Base-by-base conservation (phyloP, 1,140 invertebrate genomes). In the Pentalonia nigronervosa region DNA sequence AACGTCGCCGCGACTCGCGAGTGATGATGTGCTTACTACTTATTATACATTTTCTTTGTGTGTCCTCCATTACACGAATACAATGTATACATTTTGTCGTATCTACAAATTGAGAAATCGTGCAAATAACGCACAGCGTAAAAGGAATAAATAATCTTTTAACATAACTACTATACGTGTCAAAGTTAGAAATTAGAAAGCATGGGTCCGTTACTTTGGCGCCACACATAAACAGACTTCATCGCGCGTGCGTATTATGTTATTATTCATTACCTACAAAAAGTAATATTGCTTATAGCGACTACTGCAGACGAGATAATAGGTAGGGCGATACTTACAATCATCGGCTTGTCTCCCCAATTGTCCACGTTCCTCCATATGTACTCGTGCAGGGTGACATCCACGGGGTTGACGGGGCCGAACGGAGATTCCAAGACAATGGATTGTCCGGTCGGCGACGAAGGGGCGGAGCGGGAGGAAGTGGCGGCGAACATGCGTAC, bases 321-420 rank as follows among this genome's bases (percentile, higher is more conserved):
- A 76, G 67, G 30, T 50, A 34, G 30, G n/a, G 11, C 17, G 4
- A n/a, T 76, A 96, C 96, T 96, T 95, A 96, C 96, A 94, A 96
- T 95, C 93, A 95, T 95, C 14, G 96, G 96, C 93, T 95, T 95
- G 93, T 96, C 96, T 8, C 95, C 94, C 95, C 95, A 96, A 93
- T 95, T 94, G 86, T 96, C 95, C 47, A 95, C 93, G 93, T 96
- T 95, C 93, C 95, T 95, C 95, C 96, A 96, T 53, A 96, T 94
- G 94, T 95, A 95, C 50, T 96, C 95, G 45, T 96, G 95, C 36
- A 96, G 94, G 88, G 95, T 95, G 94, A 96, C 94, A 36, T 96
- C 95, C 2, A 95, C 95, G 56, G 96, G 95, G 94, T 95, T 94
- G 47, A 96, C 95, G 94, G 96, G 95, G 94, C 95, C 95, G 94